Base-by-base conservation (phyloP, 35 echinoderm and acorn worm species). In the Lytechinus variegatus region DNA sequence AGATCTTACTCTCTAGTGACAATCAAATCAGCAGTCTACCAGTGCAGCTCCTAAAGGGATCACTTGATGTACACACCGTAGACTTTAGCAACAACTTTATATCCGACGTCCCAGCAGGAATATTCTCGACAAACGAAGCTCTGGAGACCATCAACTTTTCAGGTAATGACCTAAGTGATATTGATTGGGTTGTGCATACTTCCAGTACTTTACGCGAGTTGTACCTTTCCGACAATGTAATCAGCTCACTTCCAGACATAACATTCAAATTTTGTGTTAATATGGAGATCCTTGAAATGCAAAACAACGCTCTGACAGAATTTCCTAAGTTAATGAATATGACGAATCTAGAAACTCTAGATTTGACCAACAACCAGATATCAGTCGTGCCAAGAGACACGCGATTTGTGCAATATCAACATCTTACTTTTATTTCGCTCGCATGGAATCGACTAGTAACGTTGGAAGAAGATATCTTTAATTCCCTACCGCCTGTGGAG, bases 191-290 rank as follows among this genome's bases (percentile, higher is more conserved):
- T 9, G 29, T 90, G 11, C 88, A 90, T 16, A 90, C 52, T 44
- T 54, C 27, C 28, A 90, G 10, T 44, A 90, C 10, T 90, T 13
- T 90, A 90, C 28, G 29, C 14, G 88, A 90, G 88, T 54, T 90
- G 29, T 54, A 54, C 88, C 88, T 90, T 10, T 10, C 10, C 52
- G 16, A 90, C 52, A 90, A 90, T 54, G 7, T 9, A 5, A 10
- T 90, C 29, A 54, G 14, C 28, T 44, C 28, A 51, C 28, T 90
- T 54, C 88, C 88, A 54, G 29, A 90, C 52, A 52, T 54, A 52
- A 54, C 88, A 14, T 90, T 90, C 88, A 90, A 90, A 54, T 90
- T 90, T 54, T 54, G 28, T 90, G 29, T 54, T 14, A 90, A 90
- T 54, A 5, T 90, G 52, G 10, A 4, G 88, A 90, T 90, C 52